These are phyloP conservation scores for Biston stratarius DNA, from an alignment of 2,888 invertebrate genomes.

Conservation along the genomic window DNA sequence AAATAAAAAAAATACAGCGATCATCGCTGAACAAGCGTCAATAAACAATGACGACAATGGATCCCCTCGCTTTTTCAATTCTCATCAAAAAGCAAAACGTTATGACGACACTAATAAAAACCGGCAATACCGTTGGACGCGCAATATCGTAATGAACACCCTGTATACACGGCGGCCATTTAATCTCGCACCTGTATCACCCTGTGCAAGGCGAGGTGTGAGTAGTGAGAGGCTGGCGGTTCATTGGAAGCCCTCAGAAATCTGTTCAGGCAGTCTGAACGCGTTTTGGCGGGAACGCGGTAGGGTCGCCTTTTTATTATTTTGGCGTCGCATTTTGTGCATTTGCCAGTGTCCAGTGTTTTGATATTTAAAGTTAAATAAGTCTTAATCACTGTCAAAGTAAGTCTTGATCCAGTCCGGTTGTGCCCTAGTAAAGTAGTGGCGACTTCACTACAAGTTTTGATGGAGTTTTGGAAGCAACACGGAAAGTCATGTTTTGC, in stretches of 20 bases:
- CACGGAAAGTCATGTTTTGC: too few relatives aligned
- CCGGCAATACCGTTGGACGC: constrained; percentile 78
- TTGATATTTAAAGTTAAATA: too few relatives aligned
- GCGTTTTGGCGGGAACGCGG: too few relatives aligned
- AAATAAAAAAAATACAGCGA: constrained; percentile 28
- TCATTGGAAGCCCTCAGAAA: not conserved
- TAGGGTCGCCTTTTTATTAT: too few relatives aligned
- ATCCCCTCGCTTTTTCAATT: constrained; percentile 79
- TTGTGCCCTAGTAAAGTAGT: too few relatives aligned
- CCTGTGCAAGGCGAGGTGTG: constrained; percentile 59
- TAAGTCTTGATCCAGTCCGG: too few relatives aligned
- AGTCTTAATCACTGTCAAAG: too few relatives aligned
- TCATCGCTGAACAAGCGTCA: constrained; percentile 40
- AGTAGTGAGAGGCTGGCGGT: constrained; percentile 46
- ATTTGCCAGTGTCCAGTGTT: too few relatives aligned
- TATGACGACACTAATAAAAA: constrained; percentile 83
- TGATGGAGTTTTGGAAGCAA: too few relatives aligned
- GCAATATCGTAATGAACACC: constrained; percentile 86
- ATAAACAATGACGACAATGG: constrained; percentile 70
- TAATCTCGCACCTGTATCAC: constrained; percentile 86
- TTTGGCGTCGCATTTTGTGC: too few relatives aligned
- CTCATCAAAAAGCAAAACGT: constrained; percentile 83
- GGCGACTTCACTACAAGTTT: too few relatives aligned
- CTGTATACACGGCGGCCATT: constrained; percentile 83
- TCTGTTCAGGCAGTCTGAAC: not conserved